Conservation (phyloP, 2,888 invertebrate genomes). For the Ennomos quercinarius region DNA sequence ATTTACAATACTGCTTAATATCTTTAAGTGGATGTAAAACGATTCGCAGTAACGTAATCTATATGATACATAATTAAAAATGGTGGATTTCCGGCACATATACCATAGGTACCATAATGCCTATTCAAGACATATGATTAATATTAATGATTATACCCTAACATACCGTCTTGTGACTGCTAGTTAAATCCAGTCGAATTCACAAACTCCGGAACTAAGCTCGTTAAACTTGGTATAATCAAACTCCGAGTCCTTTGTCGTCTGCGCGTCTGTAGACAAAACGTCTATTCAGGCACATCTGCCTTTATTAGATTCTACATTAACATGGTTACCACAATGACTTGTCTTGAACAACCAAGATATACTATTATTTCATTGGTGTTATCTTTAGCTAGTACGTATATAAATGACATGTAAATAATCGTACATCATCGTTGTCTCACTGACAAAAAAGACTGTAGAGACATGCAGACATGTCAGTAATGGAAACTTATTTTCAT, state of each 20-base stretch:
- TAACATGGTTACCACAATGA: slow-evolving; percentile 9
- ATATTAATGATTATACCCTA: background rate
- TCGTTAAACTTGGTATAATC: slow-evolving; percentile 40
- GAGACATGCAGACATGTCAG: too few relatives aligned
- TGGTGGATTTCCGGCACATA: too few relatives aligned
- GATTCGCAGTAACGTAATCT: slow-evolving; percentile 1
- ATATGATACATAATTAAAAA: too few relatives aligned
- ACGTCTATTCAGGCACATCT: slow-evolving; percentile 32
- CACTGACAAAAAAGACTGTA: too few relatives aligned
- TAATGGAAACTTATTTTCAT: too few relatives aligned
- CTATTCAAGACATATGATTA: too few relatives aligned
- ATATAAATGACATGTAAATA: too few relatives aligned
- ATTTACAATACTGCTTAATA: background rate
- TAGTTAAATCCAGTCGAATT: slow-evolving; percentile 32
- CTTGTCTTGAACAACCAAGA: background rate
- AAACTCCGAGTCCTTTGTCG: slow-evolving; percentile 40
- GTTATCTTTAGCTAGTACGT: too few relatives aligned
- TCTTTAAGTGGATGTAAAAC: background rate
- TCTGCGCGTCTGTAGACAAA: slow-evolving; percentile 38
- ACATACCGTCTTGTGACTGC: slow-evolving; percentile 29
- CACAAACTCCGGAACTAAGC: slow-evolving; percentile 35
- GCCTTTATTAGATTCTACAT: slow-evolving; percentile 22
- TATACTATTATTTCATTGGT: too few relatives aligned
- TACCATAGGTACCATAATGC: too few relatives aligned
- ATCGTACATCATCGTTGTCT: too few relatives aligned